Percentiles rank a stretch among this genome's conserved stretches.
Conservation (phyloP, 2,113 vertebrate species). For the Oreochromis niloticus region DNA sequence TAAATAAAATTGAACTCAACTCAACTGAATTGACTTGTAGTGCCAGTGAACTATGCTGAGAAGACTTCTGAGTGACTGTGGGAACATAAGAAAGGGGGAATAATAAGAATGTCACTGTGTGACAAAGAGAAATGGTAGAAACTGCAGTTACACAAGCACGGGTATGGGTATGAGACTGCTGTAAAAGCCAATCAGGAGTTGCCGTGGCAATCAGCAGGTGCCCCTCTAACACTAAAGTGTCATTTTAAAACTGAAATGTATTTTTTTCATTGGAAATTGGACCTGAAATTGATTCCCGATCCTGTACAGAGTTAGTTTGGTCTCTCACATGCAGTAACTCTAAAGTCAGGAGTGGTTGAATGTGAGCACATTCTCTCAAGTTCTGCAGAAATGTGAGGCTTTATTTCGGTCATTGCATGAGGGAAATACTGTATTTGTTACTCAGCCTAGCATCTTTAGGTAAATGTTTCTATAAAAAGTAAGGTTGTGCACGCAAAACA, state of each 20-base stretch:
- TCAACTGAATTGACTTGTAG: fast-evolving
- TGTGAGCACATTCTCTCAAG: neutral
- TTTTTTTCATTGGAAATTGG: neutral
- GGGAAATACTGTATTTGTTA: neutral
- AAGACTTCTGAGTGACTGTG: neutral
- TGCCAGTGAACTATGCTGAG: neutral
- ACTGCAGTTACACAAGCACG: neutral
- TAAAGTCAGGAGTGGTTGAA: neutral
- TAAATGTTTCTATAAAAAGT: neutral
- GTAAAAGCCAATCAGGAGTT: neutral
- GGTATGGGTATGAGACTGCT: neutral
- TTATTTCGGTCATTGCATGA: neutral
- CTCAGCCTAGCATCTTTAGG: neutral
- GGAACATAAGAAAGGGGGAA: neutral
- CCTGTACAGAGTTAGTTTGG: neutral
- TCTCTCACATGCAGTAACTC: neutral
- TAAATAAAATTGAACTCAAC: neutral
- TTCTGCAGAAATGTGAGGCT: neutral
- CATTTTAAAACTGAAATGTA: neutral
- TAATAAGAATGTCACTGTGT: neutral
- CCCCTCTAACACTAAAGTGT: neutral
- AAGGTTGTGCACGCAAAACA: fast-evolving
- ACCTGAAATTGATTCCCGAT: neutral
- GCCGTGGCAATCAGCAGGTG: neutral
- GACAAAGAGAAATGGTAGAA: neutral